A percentile compares a stretch with the other conserved stretches of the same genome.
These are phyloP conservation scores for Liparis tanakae DNA, from an alignment of 2,797 vertebrate species.

Conservation along the genomic window DNA sequence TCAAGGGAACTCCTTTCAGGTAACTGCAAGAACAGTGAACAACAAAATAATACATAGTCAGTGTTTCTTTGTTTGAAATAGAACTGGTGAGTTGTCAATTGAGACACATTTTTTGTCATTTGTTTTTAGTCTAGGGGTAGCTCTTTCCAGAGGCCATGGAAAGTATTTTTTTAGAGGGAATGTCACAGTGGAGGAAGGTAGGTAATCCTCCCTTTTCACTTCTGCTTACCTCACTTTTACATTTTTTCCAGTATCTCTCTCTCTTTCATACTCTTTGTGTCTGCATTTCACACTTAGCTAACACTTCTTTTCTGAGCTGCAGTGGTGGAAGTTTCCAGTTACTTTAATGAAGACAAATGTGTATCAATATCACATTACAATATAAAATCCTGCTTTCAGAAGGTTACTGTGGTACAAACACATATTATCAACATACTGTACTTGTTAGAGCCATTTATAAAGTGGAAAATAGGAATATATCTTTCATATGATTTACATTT, in stretches of 20 bases:
- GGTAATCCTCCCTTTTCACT: conserved; percentile 19
- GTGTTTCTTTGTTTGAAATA: conserved; percentile 12
- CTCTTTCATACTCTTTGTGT: not conserved
- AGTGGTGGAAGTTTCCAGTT: not conserved
- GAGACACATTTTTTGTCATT: not conserved
- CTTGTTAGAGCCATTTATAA: not conserved
- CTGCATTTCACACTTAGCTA: not conserved
- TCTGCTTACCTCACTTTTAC: not conserved
- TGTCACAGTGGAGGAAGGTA: conserved; percentile 97
- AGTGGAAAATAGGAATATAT: not conserved
- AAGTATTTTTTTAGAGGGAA: conserved; percentile 97
- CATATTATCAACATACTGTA: not conserved
- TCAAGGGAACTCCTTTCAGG: conserved; percentile 99
- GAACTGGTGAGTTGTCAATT: not conserved
- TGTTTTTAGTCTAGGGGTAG: conserved; percentile 91
- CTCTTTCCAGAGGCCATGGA: conserved; percentile 95
- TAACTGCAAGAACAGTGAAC: conserved; percentile 62
- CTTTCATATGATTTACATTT: not conserved
- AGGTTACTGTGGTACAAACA: not conserved
- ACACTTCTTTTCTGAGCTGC: not conserved
- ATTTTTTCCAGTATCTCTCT: not conserved
- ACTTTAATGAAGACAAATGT: not conserved
- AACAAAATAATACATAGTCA: not conserved
- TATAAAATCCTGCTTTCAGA: not conserved
- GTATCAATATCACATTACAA: not conserved